These are phyloP conservation scores for Tauraco erythrolophus DNA, from an alignment of 2,113 vertebrate genomes.

Conservation along the genomic window DNA sequence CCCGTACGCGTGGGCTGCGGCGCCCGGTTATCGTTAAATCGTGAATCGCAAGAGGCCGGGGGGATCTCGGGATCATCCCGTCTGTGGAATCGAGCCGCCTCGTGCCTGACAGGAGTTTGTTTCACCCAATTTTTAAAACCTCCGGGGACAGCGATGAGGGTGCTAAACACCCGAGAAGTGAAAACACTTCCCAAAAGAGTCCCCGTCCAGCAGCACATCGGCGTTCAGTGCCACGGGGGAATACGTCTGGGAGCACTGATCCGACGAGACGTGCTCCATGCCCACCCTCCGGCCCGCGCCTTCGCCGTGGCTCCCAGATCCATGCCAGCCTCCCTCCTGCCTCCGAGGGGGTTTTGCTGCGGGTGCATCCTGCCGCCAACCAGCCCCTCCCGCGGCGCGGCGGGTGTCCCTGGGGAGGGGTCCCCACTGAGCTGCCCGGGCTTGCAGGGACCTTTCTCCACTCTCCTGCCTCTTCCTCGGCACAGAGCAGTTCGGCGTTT, in stretches of 20 bases:
- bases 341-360: neutral
- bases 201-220: neutral
- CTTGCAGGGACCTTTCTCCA: neutral
- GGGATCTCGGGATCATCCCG: neutral
- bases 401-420: neutral
- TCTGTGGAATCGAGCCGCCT: neutral
- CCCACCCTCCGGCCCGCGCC: neutral
- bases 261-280: fast-evolving
- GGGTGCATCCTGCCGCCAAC: neutral
- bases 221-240: neutral
- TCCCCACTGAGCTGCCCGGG: neutral
- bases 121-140: neutral
- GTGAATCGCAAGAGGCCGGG: neutral
- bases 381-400: neutral
- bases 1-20: neutral
- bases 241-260: neutral
- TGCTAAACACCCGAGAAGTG: neutral
- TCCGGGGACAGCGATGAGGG: too few relatives aligned
- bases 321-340: neutral
- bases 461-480: neutral
- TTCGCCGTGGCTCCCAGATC: neutral
- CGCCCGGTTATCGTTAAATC: neutral
- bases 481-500: neutral
- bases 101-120: neutral
- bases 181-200: too few relatives aligned